Conservation (phyloP, 1,140 invertebrate species). For the Solenopsis fugax region DNA sequence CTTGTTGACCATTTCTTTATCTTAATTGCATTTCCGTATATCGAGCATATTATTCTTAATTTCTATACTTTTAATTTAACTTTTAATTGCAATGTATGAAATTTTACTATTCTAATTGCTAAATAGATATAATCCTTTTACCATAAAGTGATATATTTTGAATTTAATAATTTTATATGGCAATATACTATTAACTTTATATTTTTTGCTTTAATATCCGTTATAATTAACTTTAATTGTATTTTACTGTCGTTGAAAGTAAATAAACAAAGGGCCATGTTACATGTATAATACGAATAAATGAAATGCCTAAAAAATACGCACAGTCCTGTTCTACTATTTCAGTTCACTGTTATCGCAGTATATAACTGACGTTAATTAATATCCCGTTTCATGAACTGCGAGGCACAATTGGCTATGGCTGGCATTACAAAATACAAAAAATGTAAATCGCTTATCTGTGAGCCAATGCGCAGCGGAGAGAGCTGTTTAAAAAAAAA, state of each 20-base stretch:
- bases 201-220: background rate
- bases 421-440: background rate
- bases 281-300: conserved; percentile 20
- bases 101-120: background rate
- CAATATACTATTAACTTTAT: background rate
- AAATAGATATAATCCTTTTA: background rate
- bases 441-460: conserved; percentile 41
- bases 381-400: conserved; percentile 45
- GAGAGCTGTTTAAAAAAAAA: conserved; percentile 20
- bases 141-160: background rate
- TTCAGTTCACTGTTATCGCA: conserved; percentile 16
- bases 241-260: background rate
- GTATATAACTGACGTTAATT: conserved; percentile 45
- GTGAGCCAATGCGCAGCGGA: background rate
- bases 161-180: background rate
- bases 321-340: background rate
- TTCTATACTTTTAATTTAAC: background rate
- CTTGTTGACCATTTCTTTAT: too few relatives aligned
- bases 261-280: conserved; percentile 10
- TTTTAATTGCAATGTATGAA: background rate
- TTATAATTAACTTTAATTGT: conserved; percentile 44
- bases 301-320: conserved; percentile 35
- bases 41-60: too few relatives aligned
- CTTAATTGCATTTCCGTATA: too few relatives aligned
- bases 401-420: conserved; percentile 7